Percentiles rank a stretch among this genome's conserved stretches.
phyloP scores from a whole-genome alignment of 1,140 invertebrate species.

The Penaeus japonicus region DNA sequence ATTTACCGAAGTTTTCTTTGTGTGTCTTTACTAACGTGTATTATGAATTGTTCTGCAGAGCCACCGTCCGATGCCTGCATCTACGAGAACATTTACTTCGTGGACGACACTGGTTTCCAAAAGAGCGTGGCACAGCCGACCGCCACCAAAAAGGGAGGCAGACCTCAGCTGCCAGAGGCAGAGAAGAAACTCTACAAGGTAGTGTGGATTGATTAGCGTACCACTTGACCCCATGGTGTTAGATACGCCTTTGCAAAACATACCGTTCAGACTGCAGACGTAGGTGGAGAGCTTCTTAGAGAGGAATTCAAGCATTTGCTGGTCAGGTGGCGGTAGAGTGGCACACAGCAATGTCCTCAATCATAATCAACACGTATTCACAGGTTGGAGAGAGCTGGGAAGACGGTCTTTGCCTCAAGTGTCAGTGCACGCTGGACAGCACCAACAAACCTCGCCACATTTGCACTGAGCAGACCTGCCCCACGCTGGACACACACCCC shows the following conservation, averaged over 20 bases:
- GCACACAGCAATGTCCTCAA: too few species aligned
- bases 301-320: too few species aligned
- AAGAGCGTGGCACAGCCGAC: not conserved
- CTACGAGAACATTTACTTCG: conserved; percentile 66
- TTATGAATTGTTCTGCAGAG: conserved; percentile 65
- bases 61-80: conserved; percentile 76
- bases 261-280: too few species aligned
- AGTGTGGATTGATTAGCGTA: not conserved
- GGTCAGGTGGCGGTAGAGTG: too few species aligned
- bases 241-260: too few species aligned
- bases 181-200: conserved; percentile 77
- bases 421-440: conserved; percentile 67
- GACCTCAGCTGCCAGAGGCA: conserved; percentile 63
- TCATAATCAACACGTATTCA: not conserved
- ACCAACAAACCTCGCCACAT: conserved; percentile 60
- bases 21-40: not conserved
- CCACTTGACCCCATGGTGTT: too few species aligned
- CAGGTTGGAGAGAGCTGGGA: conserved; percentile 70
- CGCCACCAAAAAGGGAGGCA: not conserved
- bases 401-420: conserved; percentile 75
- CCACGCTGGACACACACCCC: conserved; percentile 46
- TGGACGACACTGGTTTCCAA: conserved; percentile 27
- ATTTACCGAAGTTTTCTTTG: not conserved
- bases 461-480: conserved; percentile 66
- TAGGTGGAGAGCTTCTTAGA: too few species aligned